Base-by-base conservation (phyloP, 2,888 invertebrate genomes). In the Plusia festucae region DNA sequence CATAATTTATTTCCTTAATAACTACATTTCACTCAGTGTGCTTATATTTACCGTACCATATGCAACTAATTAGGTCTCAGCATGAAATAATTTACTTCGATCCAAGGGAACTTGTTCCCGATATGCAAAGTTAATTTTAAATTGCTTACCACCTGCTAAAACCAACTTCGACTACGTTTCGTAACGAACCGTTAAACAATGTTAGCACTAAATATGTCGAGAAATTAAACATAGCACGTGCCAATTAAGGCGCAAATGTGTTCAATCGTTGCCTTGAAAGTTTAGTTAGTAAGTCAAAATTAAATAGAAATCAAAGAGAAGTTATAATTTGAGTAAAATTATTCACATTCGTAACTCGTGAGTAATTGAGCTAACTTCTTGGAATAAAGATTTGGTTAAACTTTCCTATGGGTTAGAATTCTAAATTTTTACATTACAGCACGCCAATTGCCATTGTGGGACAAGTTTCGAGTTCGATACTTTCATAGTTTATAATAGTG, bases 91-190 rank as follows among this genome's bases (percentile, higher is more conserved):
- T 68, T 60, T 32, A 60, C 59, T 58, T 6, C 3, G 7, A 60
- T 58, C 22, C 52, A 46, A 20, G 11, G 46, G 46, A 64, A 68
- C 68, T 68, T 53, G 55, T 24, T 73, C 60, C n/a, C 73, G n/a
- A 67, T 72, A 52, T 58, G 27, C 34, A 30, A 6, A 62, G 53
- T 46, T 52, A 60, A 73, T 73, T 76, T 76, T 27, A 77, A 77
- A 77, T 62, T 46, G 59, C 54, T 30, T 8, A 44, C 59, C 32
- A 24, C 27, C 11, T 22, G 24, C 44, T 66, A 40, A 15, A 7
- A 55, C 52, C 46, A 20, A 65, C 53, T 64, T 62, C 18, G 44
- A 30, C 27, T 46, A 46, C 4, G 46, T 64, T 34, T 40, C 4
- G 46, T 64, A 59, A 53, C 16, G 77, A 63, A 55, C 20, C 46